Base-by-base conservation (phyloP, 1,140 invertebrate genomes). In the Drosophila murphyi region DNA sequence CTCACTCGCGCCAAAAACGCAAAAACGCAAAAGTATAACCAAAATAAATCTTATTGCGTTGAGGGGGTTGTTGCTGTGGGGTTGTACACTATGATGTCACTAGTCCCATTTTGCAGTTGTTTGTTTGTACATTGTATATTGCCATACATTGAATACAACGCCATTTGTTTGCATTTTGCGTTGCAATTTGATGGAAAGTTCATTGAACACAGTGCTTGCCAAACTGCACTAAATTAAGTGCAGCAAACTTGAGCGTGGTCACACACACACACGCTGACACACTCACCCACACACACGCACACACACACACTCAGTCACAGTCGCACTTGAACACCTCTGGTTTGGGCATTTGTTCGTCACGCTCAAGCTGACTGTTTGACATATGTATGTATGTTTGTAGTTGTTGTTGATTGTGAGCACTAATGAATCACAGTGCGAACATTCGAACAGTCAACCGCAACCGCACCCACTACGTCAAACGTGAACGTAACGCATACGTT, bases 1-100 rank as follows among this genome's bases (percentile, higher is more conserved):
- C 73, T 89, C 83, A 88, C 65, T 77, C 80, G 76, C 83, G 77
- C 83, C 85, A 88, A 87, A 82, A 74, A 72, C 32, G 47, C 20
- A 39, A 10, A 51, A 68, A 73, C 54, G 65, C 50, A 51, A 77
- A 69, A 78, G 8, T 50, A n/a, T 4, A n/a, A n/a, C 10, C 31
- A 34, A 55, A 39, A 71, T 69, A 56, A 48, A 55, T 74, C 50
- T 35, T 35, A 2, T 35, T 54, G 6, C 5, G 31, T 34, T 2
- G 35, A 12, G 8, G 5, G 35, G 28, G 60, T 35, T 34, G 48
- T 63, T 63, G 34, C 20, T 63, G 35, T 37, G 12, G 32, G 20
- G 7, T 5, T 2, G n/a, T n/a, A n/a, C 10, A n/a, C 6, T 31
- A 72, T 76, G 73, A 76, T 76, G 73, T 76, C 73, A 75, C 28